Evolutionary conservation across 2,113 vertebrate species (phyloP).

Genomic region (Delphinapterus leucas): DNA sequence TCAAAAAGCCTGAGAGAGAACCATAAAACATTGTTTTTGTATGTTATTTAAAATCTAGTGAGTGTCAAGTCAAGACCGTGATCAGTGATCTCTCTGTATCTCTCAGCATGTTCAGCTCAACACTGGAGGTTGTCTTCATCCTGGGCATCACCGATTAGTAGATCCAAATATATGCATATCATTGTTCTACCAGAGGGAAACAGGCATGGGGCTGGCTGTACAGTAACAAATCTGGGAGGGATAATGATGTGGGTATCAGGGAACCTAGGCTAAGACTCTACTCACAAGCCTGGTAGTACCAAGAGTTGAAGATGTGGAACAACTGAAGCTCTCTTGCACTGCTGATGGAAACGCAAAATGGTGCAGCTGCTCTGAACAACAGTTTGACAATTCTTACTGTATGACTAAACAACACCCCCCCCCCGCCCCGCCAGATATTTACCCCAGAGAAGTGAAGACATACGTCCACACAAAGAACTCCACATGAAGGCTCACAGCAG

Average conservation of each 20-base stretch:
- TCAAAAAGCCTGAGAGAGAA: slow-evolving; percentile 93
- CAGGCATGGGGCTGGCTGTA: not conserved
- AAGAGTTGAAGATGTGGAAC: not conserved
- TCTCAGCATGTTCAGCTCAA: not conserved
- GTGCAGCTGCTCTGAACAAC: not conserved
- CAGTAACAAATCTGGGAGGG: not conserved
- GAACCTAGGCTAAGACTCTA: not conserved
- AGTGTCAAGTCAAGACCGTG: not conserved
- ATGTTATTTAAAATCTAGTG: not conserved
- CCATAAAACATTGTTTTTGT: not conserved
- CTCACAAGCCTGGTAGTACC: not conserved
- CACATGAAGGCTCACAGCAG: not conserved
- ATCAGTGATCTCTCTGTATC: not conserved
- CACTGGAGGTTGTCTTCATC: not conserved
- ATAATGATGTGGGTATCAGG: not conserved
- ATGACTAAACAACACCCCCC: not conserved
- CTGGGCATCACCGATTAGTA: not conserved
- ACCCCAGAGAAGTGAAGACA: not conserved
- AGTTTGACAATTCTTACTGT: not conserved
- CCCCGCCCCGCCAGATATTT: not conserved
- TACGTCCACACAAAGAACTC: not conserved
- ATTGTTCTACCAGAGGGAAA: not conserved
- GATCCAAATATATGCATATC: not conserved
- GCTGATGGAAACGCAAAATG: not conserved
- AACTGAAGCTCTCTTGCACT: not conserved